phyloP scores from a whole-genome alignment of 2,888 invertebrate genomes.

The Cosmopolites sordidus region DNA sequence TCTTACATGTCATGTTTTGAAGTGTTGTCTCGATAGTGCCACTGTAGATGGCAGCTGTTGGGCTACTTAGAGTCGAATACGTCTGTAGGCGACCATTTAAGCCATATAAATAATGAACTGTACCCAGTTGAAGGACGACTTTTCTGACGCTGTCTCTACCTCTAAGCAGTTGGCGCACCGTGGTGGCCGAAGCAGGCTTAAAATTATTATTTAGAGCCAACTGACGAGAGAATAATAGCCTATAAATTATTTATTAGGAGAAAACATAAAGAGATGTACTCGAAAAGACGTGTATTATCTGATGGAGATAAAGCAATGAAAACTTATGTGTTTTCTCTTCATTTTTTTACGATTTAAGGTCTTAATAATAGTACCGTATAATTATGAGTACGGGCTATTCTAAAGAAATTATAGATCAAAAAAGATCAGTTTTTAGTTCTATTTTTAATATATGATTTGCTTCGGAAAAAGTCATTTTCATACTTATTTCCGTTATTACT shows the following conservation, averaged over 20 bases:
- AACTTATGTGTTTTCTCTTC: no score
- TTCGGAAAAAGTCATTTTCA: no score
- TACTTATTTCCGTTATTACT: no score
- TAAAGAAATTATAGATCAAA: no score
- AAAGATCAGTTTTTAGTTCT: no score
- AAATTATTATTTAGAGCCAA: neutral
- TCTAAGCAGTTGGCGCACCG: neutral
- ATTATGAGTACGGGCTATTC: no score
- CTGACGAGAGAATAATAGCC: neutral
- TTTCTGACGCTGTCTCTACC: neutral
- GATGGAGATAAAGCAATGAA: no score
- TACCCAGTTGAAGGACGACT: no score
- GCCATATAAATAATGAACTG: neutral
- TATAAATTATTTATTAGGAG: constrained; percentile 14
- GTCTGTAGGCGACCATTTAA: neutral
- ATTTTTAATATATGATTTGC: no score
- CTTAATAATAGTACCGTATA: no score
- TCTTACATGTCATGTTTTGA: neutral
- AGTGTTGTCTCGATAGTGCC: neutral
- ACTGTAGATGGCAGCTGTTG: neutral
- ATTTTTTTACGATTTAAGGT: no score
- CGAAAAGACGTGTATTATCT: no score
- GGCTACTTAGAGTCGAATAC: neutral
- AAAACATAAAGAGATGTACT: neutral
- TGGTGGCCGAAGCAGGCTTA: neutral